Evolutionary conservation across 2,888 invertebrate genomes (phyloP).

Genomic region (Meteorus colon): DNA sequence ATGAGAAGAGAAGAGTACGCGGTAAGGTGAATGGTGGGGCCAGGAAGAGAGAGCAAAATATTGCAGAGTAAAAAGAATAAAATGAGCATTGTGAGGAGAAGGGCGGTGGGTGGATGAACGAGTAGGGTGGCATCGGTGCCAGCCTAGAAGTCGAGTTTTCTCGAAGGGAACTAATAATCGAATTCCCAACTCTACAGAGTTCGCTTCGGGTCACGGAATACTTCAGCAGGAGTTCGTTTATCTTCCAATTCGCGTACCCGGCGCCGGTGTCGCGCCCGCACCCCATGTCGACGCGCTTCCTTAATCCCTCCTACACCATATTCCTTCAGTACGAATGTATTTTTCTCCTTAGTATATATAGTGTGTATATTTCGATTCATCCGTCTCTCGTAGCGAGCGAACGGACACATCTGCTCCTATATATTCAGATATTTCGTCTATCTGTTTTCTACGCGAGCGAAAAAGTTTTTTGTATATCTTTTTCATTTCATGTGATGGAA

Average conservation of each 20-base stretch:
- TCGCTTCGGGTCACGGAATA: constrained; percentile 48
- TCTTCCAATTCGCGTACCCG: constrained; percentile 31
- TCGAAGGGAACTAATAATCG: constrained; percentile 60
- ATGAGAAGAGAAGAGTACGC: background rate
- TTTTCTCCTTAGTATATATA: constrained; percentile 32
- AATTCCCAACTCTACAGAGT: constrained; percentile 53
- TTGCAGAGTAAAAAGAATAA: no score
- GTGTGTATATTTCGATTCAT: constrained; percentile 41
- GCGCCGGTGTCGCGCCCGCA: constrained; percentile 33
- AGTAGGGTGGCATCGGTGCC: background rate
- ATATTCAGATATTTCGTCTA: constrained; percentile 20
- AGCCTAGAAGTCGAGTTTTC: constrained; percentile 48
- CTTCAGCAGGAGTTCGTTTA: constrained; percentile 44
- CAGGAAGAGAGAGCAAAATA: no score
- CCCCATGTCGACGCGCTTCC: constrained; percentile 12
- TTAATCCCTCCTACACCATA: background rate
- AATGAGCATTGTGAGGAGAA: no score
- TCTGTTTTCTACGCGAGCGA: background rate
- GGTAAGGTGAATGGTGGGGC: background rate
- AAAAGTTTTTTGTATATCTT: background rate
- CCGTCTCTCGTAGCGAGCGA: constrained; percentile 14
- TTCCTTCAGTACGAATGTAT: constrained; percentile 18
- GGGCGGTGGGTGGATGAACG: no score
- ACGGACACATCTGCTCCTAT: constrained; percentile 46
- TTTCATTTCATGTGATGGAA: background rate